Percentiles rank a stretch among this genome's conserved stretches.
These are phyloP conservation scores for Polydesmus complanatus DNA, from an alignment of 2,888 invertebrate species.

Conservation along the genomic window DNA sequence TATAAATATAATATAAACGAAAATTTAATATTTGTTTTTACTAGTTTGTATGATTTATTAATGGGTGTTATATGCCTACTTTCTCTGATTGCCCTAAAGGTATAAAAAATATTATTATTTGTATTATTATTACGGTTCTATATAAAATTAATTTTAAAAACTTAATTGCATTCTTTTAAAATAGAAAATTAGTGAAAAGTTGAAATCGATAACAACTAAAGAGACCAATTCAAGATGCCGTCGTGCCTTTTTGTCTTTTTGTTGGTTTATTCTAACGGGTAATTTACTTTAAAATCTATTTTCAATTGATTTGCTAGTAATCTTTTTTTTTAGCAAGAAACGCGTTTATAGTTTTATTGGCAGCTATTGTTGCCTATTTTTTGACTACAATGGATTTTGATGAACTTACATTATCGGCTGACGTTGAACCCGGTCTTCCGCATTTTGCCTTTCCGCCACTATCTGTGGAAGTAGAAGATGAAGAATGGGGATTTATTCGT, in stretches of 20 bases:
- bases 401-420: conserved; percentile 23
- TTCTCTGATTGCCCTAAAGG: conserved; percentile 57
- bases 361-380: conserved; percentile 49
- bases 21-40: conserved; percentile 11
- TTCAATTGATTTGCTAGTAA: neutral
- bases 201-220: neutral
- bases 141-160: neutral
- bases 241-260: neutral
- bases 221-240: neutral
- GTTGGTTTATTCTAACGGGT: conserved; percentile 15
- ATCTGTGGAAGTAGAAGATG: neutral
- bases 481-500: conserved; percentile 1
- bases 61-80: conserved; percentile 60
- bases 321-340: conserved; percentile 42
- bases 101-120: conserved; percentile 35
- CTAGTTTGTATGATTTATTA: conserved; percentile 48
- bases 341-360: conserved; percentile 57
- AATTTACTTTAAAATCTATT: neutral
- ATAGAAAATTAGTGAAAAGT: conserved; percentile 12
- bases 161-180: neutral
- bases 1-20: neutral
- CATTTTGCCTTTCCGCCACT: conserved; percentile 11
- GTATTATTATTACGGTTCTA: neutral
- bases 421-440: conserved; percentile 23
- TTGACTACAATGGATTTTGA: conserved; percentile 26